Base-by-base conservation (phyloP, 2,888 invertebrate species). In the Cantharis flavilabris region DNA sequence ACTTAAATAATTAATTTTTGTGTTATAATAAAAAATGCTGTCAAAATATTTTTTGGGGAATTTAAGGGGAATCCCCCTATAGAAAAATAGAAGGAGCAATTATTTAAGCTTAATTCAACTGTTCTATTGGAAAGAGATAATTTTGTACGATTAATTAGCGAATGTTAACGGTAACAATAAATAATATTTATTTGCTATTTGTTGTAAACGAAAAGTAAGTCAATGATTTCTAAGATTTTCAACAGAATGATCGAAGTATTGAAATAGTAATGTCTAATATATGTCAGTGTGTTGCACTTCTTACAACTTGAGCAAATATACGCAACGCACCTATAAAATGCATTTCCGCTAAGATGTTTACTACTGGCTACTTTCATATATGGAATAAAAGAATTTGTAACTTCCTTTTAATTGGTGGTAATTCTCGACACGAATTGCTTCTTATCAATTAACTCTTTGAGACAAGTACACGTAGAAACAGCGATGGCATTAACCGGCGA, bases 231-330 rank as follows among this genome's bases (percentile, higher is more conserved):
- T 81, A 77, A 82, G 86, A 85, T 81, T 80, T 76, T 78, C 77
- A 76, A 76, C 78, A 77, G 77, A 75, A 76, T 78, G 77, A 76
- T 74, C 77, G 78, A 81, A 73, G 76, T 81, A 78, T 70, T 70
- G 69, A 67, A 78, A 72, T 75, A 77, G 84, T 84, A 83, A 83
- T 82, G 82, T 83, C 82, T 82, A 86, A 86, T 86, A 85, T 86
- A 84, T 86, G 86, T 86, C 84, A 86, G 85, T 86, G 80, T 86
- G 86, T 85, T 86, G 86, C 85, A 84, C 81, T 82, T 84, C 83
- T 83, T 83, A 82, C 83, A 80, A 80, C 79, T 49, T 49, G 7
- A 49, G 49, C 9, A 49, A 49, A 7, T 49, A 49, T 49, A 49
- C 49, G 49, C 49, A 49, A 49, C 81, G 80, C 81, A 78, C 78